Conservation (phyloP, 2,797 vertebrate genomes). For the Coreius guichenoti region DNA sequence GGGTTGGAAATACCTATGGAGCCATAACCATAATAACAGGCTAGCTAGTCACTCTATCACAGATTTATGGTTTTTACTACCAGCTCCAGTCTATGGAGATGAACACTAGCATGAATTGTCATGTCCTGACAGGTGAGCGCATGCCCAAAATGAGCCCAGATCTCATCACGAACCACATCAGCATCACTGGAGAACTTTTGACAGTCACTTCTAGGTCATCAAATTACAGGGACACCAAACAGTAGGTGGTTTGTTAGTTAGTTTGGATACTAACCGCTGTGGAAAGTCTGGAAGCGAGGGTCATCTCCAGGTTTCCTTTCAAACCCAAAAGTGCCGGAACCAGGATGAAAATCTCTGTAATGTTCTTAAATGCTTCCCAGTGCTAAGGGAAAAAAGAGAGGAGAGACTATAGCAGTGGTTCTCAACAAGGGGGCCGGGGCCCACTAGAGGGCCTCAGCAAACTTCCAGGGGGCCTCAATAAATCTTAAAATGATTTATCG, state of each 20-base stretch:
- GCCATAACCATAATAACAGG: conserved; percentile 27
- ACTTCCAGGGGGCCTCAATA: background rate
- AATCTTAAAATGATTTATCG: background rate
- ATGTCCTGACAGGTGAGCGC: background rate
- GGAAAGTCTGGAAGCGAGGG: conserved; percentile 92
- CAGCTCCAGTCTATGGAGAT: background rate
- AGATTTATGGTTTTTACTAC: background rate
- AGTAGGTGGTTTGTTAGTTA: too few species aligned
- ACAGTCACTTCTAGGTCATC: background rate
- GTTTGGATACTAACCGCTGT: conserved; percentile 82
- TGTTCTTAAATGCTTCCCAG: conserved; percentile 94
- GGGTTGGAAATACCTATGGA: background rate
- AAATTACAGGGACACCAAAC: background rate
- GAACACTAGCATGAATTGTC: background rate
- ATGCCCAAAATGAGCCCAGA: background rate
- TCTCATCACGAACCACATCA: background rate
- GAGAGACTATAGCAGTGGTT: background rate
- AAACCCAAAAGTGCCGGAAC: conserved; percentile 95
- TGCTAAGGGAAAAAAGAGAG: conserved; percentile 79
- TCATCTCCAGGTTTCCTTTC: conserved; percentile 99
- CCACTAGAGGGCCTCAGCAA: too few species aligned
- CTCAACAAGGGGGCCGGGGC: rapidly evolving
- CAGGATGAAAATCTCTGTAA: conserved; percentile 98
- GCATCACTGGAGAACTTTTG: background rate
- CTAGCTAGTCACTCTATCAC: background rate